Base-by-base conservation (phyloP, 2,888 invertebrate species). In the Clepsis dumicolana region DNA sequence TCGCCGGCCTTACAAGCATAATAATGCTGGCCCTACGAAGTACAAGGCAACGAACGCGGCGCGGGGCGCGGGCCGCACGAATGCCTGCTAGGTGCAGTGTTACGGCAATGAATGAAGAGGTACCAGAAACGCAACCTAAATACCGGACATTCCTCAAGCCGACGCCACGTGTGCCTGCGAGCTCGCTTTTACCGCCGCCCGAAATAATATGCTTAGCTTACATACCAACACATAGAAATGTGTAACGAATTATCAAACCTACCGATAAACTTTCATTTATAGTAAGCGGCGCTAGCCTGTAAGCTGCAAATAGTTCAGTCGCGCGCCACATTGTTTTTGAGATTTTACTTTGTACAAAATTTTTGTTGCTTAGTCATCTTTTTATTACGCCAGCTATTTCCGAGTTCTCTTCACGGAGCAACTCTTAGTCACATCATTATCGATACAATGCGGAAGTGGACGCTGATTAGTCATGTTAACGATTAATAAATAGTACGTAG, bases 61-160 rank as follows among this genome's bases (percentile, higher is more conserved):
- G 78, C 72, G 75, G 52, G 27, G 63, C 27, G 70, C 54, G 66
- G 24, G 64, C 53, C 64, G 60, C 62, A 53, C 64, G 59, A 41
- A 70, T 65, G 79, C 80, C 77, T 78, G 82, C 85, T 85, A 86
- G 88, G 85, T 92, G 91, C 91, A 91, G 84, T 89, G 88, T 85
- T 88, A 85, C 87, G 86, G 88, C 90, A 87, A 87, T 93, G 91
- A 93, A 93, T 93, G 93, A 89, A 92, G 89, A 89, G 88, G 89
- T 90, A 90, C 90, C 89, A 90, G 88, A 88, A 89, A 89, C 88
- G 88, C 89, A 92, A 93, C 93, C 93, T 90, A 93, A 93, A 93
- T 93, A 92, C 93, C 91, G 75, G 78, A 80, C 90, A 93, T 93
- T 91, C 91, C 87, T 90, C 83, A 77, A 88, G 88, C 82, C 77